Conservation (phyloP, 2,888 invertebrate species). For the Apodemia hepburni region DNA sequence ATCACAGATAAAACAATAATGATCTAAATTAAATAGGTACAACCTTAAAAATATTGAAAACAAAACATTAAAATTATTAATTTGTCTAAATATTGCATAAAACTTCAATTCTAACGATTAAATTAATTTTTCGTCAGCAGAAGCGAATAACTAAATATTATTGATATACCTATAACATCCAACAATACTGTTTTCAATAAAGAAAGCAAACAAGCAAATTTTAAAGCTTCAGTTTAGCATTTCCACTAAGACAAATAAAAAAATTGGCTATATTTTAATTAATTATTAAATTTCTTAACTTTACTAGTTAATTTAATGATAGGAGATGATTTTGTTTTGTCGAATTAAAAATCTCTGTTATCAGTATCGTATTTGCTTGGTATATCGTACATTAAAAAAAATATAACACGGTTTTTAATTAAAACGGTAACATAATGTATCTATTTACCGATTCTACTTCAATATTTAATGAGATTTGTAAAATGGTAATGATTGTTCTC, state of each 20-base stretch:
- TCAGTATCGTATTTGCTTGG: no score
- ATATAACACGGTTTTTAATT: no score
- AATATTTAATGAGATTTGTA: no score
- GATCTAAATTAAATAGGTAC: constrained; percentile 7
- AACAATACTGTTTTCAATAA: neutral
- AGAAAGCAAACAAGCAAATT: neutral
- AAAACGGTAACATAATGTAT: no score
- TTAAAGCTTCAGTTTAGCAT: neutral
- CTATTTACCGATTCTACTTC: no score
- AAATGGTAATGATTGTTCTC: no score
- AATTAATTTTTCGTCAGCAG: neutral
- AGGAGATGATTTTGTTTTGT: no score
- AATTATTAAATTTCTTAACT: no score
- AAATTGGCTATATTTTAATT: no score
- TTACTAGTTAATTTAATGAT: no score
- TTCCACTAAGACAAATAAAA: neutral
- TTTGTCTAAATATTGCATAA: neutral
- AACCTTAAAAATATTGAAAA: constrained; percentile 8
- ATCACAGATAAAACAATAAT: constrained; percentile 36
- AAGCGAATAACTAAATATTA: neutral
- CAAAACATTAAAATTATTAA: constrained; percentile 5
- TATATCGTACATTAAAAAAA: no score
- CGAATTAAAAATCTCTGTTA: no score
- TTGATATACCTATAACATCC: neutral
- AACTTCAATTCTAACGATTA: neutral